These are phyloP conservation scores for Apis cerana DNA, from an alignment of 1,140 invertebrate species.

Conservation along the genomic window DNA sequence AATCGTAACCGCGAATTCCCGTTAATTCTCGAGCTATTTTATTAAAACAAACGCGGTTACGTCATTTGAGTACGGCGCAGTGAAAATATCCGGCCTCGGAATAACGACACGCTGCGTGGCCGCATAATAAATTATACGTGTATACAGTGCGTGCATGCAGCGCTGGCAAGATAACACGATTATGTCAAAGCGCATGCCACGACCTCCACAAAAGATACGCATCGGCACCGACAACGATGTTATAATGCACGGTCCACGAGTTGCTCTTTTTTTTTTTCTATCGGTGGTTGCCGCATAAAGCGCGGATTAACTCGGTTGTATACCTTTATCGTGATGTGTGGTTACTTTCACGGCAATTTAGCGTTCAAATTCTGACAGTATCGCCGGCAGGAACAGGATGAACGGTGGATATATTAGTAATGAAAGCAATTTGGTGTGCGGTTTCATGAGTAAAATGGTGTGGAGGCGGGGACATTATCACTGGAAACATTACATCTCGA, in stretches of 20 bases:
- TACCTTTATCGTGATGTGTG: not conserved
- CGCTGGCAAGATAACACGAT: conserved; percentile 30
- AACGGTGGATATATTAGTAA: too few relatives aligned
- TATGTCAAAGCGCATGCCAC: conserved; percentile 28
- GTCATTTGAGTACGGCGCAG: not conserved
- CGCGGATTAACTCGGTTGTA: not conserved
- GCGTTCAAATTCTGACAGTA: not conserved
- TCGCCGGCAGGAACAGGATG: not conserved
- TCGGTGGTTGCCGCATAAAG: not conserved
- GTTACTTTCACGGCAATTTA: conserved; percentile 12
- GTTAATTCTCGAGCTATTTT: conserved; percentile 1
- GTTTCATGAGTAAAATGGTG: too few relatives aligned
- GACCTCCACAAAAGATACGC: not conserved
- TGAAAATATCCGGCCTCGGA: not conserved
- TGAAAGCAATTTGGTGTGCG: too few relatives aligned
- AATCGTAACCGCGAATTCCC: too few relatives aligned
- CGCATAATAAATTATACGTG: conserved; percentile 34
- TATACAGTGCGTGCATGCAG: conserved; percentile 2
- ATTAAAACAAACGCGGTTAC: conserved; percentile 35
- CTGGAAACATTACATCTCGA: too few relatives aligned
- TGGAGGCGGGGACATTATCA: too few relatives aligned
- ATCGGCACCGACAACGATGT: not conserved
- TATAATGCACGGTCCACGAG: not conserved
- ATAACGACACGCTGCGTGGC: conserved; percentile 13
- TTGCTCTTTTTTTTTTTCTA: not conserved